phyloP scores from a whole-genome alignment of 2,113 vertebrate species.

The Thunnus maccoyii region DNA sequence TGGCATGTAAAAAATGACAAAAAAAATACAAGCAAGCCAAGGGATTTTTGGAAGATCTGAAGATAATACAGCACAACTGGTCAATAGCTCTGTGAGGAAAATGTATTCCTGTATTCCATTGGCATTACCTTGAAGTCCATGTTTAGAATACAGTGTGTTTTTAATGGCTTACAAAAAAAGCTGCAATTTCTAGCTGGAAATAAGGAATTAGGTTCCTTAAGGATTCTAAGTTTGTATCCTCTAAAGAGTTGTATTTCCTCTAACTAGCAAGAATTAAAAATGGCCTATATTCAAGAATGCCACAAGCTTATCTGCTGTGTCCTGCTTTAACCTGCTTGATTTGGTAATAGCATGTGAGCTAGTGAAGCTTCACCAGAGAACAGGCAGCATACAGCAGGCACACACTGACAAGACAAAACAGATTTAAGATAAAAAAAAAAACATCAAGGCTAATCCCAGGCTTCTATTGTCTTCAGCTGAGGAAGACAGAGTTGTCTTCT shows the following conservation, averaged over 20 bases:
- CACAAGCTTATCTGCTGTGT: conserved; percentile 64
- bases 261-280: conserved; percentile 54
- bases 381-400: conserved; percentile 26
- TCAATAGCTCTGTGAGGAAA: conserved; percentile 38
- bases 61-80: conserved; percentile 64
- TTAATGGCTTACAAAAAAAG: conserved; percentile 31
- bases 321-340: conserved; percentile 62
- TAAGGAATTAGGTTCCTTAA: conserved; percentile 50
- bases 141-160: conserved; percentile 29
- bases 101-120: conserved; percentile 11
- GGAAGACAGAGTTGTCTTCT: conserved; percentile 49
- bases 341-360: conserved; percentile 26
- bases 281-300: conserved; percentile 66
- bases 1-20: conserved; percentile 79
- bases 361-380: conserved; percentile 36
- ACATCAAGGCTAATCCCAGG: conserved; percentile 37
- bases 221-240: conserved; percentile 60
- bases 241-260: conserved; percentile 59
- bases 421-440: conserved; percentile 38
- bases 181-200: conserved; percentile 33
- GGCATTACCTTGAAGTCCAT: background rate
- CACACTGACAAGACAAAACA: conserved; percentile 45
- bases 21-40: conserved; percentile 75
- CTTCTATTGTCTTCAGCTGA: conserved; percentile 42
- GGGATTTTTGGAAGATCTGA: conserved; percentile 65